A percentile compares a stretch with the other conserved stretches of the same genome.
These are phyloP conservation scores for Hirudo medicinalis DNA, from an alignment of 1,140 invertebrate species.

Conservation along the genomic window DNA sequence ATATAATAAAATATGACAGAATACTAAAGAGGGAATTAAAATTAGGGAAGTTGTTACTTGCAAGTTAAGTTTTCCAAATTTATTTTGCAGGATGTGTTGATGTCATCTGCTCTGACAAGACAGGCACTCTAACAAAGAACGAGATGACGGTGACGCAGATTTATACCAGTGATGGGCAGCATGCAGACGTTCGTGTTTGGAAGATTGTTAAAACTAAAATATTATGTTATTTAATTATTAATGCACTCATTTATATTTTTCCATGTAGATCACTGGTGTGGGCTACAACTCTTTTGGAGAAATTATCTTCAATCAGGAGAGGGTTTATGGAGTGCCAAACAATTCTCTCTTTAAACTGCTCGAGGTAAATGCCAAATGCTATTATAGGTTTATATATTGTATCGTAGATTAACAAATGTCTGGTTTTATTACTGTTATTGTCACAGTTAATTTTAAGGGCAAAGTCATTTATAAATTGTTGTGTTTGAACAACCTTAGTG, in stretches of 20 bases:
- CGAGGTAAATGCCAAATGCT: constrained; percentile 28
- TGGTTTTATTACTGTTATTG: no score
- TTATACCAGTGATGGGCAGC: constrained; percentile 59
- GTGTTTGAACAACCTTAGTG: no score
- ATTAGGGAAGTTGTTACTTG: no score
- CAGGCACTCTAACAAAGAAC: constrained; percentile 94
- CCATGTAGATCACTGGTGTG: constrained; percentile 57
- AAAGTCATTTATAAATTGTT: no score
- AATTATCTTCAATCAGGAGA: constrained; percentile 60
- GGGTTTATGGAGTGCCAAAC: constrained; percentile 29
- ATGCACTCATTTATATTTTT: background rate
- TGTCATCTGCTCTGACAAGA: constrained; percentile 97
- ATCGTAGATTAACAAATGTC: no score
- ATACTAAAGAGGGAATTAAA: no score
- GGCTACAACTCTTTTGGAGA: constrained; percentile 78
- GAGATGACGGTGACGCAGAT: constrained; percentile 93
- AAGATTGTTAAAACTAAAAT: background rate
- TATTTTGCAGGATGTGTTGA: constrained; percentile 69
- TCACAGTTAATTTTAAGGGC: no score
- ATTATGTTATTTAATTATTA: constrained; percentile 13
- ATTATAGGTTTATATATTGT: no score
- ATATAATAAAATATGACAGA: no score
- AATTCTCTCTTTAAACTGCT: constrained; percentile 36
- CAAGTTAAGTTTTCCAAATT: background rate
- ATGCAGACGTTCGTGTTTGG: constrained; percentile 57